A percentile compares a stretch with the other conserved stretches of the same genome.
Conservation (phyloP, 1,140 invertebrate species). For the Riptortus pedestris region DNA sequence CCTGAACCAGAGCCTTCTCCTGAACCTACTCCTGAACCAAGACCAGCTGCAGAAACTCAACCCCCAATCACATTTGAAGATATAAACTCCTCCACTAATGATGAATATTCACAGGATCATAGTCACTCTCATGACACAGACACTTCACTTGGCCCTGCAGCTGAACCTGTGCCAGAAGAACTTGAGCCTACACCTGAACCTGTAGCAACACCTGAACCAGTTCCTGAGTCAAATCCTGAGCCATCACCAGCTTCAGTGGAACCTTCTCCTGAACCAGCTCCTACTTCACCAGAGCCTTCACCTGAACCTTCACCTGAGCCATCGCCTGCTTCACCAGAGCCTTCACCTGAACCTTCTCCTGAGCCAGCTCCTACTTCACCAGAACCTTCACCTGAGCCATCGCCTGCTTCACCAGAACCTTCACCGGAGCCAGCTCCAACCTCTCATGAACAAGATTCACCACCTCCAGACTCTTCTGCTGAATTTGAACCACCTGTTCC, state of each 20-base stretch:
- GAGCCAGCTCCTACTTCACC: constrained; percentile 34
- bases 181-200: background rate
- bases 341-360: constrained; percentile 32
- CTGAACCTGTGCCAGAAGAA: constrained; percentile 31
- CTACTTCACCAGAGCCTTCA: constrained; percentile 28
- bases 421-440: background rate
- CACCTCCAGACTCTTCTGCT: background rate
- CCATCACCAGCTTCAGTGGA: constrained; percentile 25
- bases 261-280: constrained; percentile 29
- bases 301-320: constrained; percentile 31
- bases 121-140: constrained; percentile 23
- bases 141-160: constrained; percentile 27
- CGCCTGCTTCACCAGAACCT: constrained; percentile 10
- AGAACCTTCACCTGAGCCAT: constrained; percentile 33
- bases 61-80: background rate
- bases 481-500: background rate
- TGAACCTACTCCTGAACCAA: background rate
- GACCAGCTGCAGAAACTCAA: background rate
- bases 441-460: background rate
- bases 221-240: constrained; percentile 6
- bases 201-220: background rate
- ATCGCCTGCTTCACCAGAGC: constrained; percentile 31
- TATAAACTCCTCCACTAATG: no score
- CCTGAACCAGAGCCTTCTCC: background rate
- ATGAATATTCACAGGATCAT: constrained; percentile 1